Base-by-base conservation (phyloP, 2,888 invertebrate species). In the Drosophila neoperkinsi region DNA sequence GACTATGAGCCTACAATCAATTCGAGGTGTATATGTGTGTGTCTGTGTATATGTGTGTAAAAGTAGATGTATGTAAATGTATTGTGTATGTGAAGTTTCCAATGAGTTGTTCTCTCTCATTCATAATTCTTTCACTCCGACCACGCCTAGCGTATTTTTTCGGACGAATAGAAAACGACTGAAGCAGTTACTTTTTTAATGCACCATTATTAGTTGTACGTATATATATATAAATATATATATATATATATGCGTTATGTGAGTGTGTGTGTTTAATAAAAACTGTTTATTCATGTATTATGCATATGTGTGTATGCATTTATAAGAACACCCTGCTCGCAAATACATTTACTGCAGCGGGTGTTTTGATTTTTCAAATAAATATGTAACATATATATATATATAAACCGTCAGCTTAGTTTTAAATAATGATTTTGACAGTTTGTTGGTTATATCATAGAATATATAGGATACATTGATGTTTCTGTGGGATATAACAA, bases 1-100 rank as follows among this genome's bases (percentile, higher is more conserved):
- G 16, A 71, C 62, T 62, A 71, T 46, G 41, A 66, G 36, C 57
- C 53, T 57, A 30, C 43, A 61, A 38, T 56, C 66, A 38, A 33
- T n/a, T 56, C 41, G 30, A 57, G 57, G 55, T 56, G 50, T 46
- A 57, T 6, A 43, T 53, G 28, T 59, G n/a, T 51, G 21, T 36
- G 36, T 16, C 21, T 59, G 28, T 43, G 21, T 55, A 13, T 46
- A 18, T 36, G 36, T 11, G 28, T 59, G 25, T 33, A 34, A 28
- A 25, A 59, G 61, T 72, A 30, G 13, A 46, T 57, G 28, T 67
- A 49, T 68, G 50, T 38, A 53, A 25, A 43, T 53, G 52, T 25
- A 50, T 38, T 56, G 28, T 43, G 33, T 13, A 41, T 41, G 28
- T 33, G 30, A 28, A 30, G n/a, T 62, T 72, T 61, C 10, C 30